These are phyloP conservation scores for Oreochromis grahami DNA, from an alignment of 2,797 vertebrate genomes.

Conservation along the genomic window DNA sequence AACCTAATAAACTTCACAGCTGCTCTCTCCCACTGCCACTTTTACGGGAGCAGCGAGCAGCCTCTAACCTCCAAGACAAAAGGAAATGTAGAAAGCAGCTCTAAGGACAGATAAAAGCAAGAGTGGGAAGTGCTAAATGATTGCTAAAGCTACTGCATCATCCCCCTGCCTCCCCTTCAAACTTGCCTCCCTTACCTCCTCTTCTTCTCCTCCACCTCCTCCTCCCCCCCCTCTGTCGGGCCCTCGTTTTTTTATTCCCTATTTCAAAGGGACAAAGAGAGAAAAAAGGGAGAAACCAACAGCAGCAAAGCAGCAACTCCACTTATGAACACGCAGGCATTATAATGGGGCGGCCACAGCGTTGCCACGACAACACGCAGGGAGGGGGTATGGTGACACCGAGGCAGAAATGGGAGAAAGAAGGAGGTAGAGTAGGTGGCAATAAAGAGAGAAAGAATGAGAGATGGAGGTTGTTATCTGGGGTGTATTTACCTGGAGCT, in stretches of 20 bases:
- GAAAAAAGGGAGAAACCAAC: conserved; percentile 57
- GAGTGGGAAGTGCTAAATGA: conserved; percentile 64
- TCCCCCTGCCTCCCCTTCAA: not conserved
- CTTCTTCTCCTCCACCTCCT: not conserved
- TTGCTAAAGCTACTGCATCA: conserved; percentile 46
- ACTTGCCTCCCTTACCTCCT: conserved; percentile 14
- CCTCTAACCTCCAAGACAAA: conserved; percentile 63
- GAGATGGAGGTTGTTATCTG: conserved; percentile 44
- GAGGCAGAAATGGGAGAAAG: conserved; percentile 25
- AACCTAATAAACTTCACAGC: conserved; percentile 57
- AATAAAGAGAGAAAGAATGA: conserved; percentile 20
- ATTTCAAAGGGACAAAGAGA: conserved; percentile 63
- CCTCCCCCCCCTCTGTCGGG: conserved; percentile 11
- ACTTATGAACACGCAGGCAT: conserved; percentile 69
- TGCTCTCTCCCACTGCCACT: conserved; percentile 45
- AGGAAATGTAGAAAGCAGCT: conserved; percentile 62
- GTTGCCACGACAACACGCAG: conserved; percentile 80
- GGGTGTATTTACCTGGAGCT: conserved; percentile 56
- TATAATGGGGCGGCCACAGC: conserved; percentile 68
- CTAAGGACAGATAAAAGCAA: conserved; percentile 60
- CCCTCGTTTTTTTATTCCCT: conserved; percentile 45
- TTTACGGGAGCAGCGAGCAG: conserved; percentile 36
- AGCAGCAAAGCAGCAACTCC: conserved; percentile 58
- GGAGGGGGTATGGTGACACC: conserved; percentile 33
- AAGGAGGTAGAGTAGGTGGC: conserved; percentile 52